These are phyloP conservation scores for Cistogaster globosa DNA, from an alignment of 2,888 invertebrate genomes.

Conservation along the genomic window DNA sequence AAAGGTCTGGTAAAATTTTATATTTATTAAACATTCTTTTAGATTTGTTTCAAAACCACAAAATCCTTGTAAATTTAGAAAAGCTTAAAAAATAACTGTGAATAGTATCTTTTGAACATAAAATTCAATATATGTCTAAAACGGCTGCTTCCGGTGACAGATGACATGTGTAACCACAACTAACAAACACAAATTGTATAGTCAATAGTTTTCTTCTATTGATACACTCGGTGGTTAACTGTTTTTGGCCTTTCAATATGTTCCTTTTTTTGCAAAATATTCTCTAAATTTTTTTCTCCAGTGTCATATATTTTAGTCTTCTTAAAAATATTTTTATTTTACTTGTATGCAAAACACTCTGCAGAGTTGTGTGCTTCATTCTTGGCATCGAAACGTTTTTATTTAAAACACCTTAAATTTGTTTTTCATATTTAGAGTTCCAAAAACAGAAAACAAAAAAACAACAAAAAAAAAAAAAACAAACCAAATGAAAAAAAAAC, in stretches of 20 bases:
- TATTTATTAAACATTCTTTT: background rate
- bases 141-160: slow-evolving; percentile 72
- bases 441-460: background rate
- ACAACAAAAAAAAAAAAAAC: too few species aligned
- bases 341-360: slow-evolving; percentile 29
- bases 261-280: slow-evolving; percentile 31
- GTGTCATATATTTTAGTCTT: slow-evolving; percentile 46
- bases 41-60: slow-evolving; percentile 20
- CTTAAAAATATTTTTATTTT: slow-evolving; percentile 25
- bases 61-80: slow-evolving; percentile 38
- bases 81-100: background rate
- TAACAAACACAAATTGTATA: slow-evolving; percentile 68
- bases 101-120: slow-evolving; percentile 51
- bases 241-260: slow-evolving; percentile 61
- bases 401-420: slow-evolving; percentile 69
- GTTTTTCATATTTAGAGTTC: slow-evolving; percentile 13
- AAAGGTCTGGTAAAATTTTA: background rate
- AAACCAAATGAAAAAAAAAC: too few species aligned
- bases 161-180: slow-evolving; percentile 71
- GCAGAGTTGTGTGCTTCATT: slow-evolving; percentile 34
- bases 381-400: slow-evolving; percentile 62
- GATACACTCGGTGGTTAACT: slow-evolving; percentile 69
- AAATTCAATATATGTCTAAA: slow-evolving; percentile 72
- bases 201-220: slow-evolving; percentile 67
- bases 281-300: background rate